Conservation (phyloP, 2,888 invertebrate genomes). For the Pammene aurita region DNA sequence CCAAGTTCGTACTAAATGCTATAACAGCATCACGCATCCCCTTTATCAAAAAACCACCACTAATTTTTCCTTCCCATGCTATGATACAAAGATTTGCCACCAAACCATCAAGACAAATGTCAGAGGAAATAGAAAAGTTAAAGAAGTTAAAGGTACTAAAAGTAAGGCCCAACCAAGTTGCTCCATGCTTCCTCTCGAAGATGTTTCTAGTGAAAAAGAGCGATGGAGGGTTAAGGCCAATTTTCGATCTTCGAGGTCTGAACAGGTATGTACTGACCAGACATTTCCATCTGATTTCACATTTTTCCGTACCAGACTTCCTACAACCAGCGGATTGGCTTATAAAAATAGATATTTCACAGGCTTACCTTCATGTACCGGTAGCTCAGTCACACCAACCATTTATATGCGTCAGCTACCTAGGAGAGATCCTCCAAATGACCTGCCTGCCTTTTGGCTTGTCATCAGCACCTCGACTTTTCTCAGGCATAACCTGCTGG, state of each 20-base stretch:
- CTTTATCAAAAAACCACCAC: background rate
- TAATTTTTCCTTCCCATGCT: background rate
- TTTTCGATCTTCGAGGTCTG: constrained; percentile 9
- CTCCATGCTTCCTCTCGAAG: background rate
- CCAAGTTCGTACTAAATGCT: too few relatives aligned
- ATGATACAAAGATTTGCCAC: background rate
- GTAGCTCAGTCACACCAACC: constrained; percentile 15
- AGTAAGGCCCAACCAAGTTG: background rate
- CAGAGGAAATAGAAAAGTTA: too few relatives aligned
- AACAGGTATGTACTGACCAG: constrained; percentile 12
- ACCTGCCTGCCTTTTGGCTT: constrained; percentile 28
- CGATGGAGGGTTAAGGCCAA: background rate
- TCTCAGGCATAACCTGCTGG: constrained; percentile 37
- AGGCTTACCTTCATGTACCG: constrained; percentile 44
- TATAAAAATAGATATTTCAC: constrained; percentile 42
- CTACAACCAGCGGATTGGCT: constrained; percentile 40
- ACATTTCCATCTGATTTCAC: constrained; percentile 5
- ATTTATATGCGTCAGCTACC: constrained; percentile 31
- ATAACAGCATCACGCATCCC: too few relatives aligned
- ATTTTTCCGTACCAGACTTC: constrained; percentile 36
- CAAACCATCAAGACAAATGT: too few relatives aligned
- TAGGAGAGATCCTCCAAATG: constrained; percentile 17
- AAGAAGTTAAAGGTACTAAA: background rate
- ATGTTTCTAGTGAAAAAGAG: constrained; percentile 1
- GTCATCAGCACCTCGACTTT: constrained; percentile 19